Evolutionary conservation across 2,888 invertebrate genomes (phyloP).

Genomic region (Cybosia mesomella): DNA sequence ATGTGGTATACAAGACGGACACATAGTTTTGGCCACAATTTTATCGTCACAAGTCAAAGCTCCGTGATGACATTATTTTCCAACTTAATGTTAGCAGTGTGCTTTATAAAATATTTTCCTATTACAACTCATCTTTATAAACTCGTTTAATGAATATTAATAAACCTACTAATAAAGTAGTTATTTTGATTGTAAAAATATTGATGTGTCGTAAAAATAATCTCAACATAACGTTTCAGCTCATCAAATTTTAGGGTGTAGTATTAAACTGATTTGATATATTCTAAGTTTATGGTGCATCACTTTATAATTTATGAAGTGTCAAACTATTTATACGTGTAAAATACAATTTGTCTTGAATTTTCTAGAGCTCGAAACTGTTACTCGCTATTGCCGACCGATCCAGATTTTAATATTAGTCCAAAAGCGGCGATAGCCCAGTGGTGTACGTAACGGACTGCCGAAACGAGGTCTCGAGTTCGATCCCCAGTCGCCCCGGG

Average conservation of each 20-base stretch:
- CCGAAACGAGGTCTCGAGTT: no score
- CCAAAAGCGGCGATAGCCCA: no score
- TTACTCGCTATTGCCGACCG: slow-evolving; percentile 22
- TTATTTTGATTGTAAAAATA: slow-evolving; percentile 57
- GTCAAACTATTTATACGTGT: slow-evolving; percentile 33
- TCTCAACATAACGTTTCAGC: slow-evolving; percentile 49
- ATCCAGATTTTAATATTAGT: slow-evolving; percentile 20
- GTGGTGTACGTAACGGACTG: no score
- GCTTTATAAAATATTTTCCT: slow-evolving; percentile 48
- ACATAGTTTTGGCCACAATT: background rate
- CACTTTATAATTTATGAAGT: slow-evolving; percentile 35
- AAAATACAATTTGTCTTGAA: slow-evolving; percentile 28
- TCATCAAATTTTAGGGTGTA: slow-evolving; percentile 51
- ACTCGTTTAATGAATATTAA: slow-evolving; percentile 54
- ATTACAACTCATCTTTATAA: slow-evolving; percentile 48
- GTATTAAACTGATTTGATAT: slow-evolving; percentile 36
- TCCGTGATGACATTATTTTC: background rate
- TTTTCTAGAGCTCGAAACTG: slow-evolving; percentile 8
- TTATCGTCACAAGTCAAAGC: background rate
- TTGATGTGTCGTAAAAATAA: slow-evolving; percentile 55
- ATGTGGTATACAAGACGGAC: background rate
- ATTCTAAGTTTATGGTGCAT: slow-evolving; percentile 19
- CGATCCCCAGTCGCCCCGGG: no score
- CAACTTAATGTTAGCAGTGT: slow-evolving; percentile 15
- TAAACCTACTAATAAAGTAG: slow-evolving; percentile 56